phyloP scores from a whole-genome alignment of 1,140 invertebrate genomes.

The Drosophila parabipectinata region DNA sequence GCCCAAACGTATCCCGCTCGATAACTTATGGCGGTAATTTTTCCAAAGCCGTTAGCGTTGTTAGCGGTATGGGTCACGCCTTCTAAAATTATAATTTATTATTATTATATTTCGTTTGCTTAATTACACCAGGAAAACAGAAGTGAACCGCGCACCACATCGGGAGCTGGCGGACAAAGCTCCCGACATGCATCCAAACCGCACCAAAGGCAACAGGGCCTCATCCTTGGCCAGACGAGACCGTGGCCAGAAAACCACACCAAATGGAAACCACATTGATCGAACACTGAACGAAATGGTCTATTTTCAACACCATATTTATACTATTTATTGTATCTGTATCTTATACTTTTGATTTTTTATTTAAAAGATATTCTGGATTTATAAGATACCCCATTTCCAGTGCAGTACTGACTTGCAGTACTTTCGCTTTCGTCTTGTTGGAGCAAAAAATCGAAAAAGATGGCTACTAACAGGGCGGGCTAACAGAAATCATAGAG shows the following conservation, averaged over 20 bases:
- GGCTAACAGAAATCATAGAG: slow-evolving; percentile 80
- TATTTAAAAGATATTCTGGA: too few relatives aligned
- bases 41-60: neutral
- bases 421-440: slow-evolving; percentile 32
- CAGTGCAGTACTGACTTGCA: slow-evolving; percentile 17
- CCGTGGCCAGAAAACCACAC: slow-evolving; percentile 34
- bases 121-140: slow-evolving; percentile 84
- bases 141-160: slow-evolving; percentile 44
- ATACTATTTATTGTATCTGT: neutral
- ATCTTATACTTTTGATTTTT: neutral
- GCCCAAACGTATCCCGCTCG: slow-evolving; percentile 15
- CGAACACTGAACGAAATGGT: slow-evolving; percentile 15
- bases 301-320: neutral
- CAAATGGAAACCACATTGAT: slow-evolving; percentile 19
- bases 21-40: neutral
- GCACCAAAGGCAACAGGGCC: slow-evolving; percentile 35
- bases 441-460: slow-evolving; percentile 79
- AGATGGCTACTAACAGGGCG: slow-evolving; percentile 82
- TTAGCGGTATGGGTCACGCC: slow-evolving; percentile 46
- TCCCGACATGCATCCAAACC: slow-evolving; percentile 43
- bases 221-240: slow-evolving; percentile 34
- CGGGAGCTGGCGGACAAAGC: slow-evolving; percentile 1
- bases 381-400: neutral
- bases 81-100: slow-evolving; percentile 84
- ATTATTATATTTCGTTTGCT: slow-evolving; percentile 84